Base-by-base conservation (phyloP, 2,113 vertebrate species). In the Brienomyrus brachyistius region DNA sequence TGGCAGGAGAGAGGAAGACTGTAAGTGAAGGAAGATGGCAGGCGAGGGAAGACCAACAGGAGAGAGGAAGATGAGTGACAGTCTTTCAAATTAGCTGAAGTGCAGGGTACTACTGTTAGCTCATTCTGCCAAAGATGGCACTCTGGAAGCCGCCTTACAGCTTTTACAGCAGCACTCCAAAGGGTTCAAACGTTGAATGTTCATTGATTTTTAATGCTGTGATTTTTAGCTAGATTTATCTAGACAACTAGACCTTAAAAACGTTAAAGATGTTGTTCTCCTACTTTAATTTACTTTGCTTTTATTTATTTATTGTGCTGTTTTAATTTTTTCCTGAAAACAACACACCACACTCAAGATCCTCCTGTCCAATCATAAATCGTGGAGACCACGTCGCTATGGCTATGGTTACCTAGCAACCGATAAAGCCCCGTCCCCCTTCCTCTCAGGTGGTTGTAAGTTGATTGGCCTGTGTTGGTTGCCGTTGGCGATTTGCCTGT, bases 381-480 rank as follows among this genome's bases (percentile, higher is more conserved):
- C 94, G 94, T 94, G 96, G 95, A 95, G 96, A 95, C 92, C 93
- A 94, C 95, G 95, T 96, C 95, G 95, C 95, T 96, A 95, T 94
- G 95, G 94, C 94, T 94, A 94, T 92, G 95, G 94, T 95, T 94
- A 93, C 95, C 95, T 94, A 95, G 93, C 94, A 94, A 93, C 95
- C 95, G 92, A 95, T 95, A 95, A 96, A 96, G 95, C 94, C 92
- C 74, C 93, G 93, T 90, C 95, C 95, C 95, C 94, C 94, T 95
- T 94, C 95, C 94, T 94, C 95, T 95, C 94, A 93, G 94, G 92
- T 94, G 93, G 95, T 96, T 94, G 96, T 97, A 97, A 97, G 96
- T 97, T 95, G 95, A 96, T 95, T 96, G 96, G 95, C 94, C 95
- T 96, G 95, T 96, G 95, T 96, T 95, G 95, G 94, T 96, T 95